Evolutionary conservation across 2,797 vertebrate species (phyloP).

Genomic region (Sardinella longiceps): DNA sequence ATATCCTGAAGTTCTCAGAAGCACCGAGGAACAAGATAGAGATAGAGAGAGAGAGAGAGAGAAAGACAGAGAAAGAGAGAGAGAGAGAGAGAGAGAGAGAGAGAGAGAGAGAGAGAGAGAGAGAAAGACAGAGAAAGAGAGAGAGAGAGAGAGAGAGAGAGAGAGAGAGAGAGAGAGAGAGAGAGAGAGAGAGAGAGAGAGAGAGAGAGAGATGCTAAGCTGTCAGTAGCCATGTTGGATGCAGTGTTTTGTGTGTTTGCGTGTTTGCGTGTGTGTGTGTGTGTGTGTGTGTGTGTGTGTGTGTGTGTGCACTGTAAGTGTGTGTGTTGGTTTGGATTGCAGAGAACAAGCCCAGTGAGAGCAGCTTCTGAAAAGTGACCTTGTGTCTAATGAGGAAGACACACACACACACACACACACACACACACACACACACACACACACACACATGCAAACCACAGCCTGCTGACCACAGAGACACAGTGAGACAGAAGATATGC

Average conservation of each 20-base stretch:
- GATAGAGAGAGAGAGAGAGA: not conserved
- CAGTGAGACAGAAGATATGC: not conserved
- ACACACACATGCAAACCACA: not conserved
- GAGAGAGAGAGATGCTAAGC: not conserved
- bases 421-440: conserved; percentile 1
- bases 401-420: not conserved
- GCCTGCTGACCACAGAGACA: not conserved
- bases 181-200: conserved; percentile 7
- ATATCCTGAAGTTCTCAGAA: not conserved
- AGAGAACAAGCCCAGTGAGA: not conserved
- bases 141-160: too few relatives aligned
- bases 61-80: not conserved
- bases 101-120: too few relatives aligned
- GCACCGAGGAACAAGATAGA: not conserved
- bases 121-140: too few relatives aligned
- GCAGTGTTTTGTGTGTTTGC: too few relatives aligned
- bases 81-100: not conserved
- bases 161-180: too few relatives aligned
- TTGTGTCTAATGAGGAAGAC: conserved; percentile 4
- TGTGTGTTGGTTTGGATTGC: not conserved
- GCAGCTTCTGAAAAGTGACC: not conserved
- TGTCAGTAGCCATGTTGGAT: not conserved
- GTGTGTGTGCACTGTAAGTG: too few relatives aligned
- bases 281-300: too few relatives aligned
- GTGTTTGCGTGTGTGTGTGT: too few relatives aligned